Evolutionary conservation across 23 tunicate species (phyloP).

Genomic region (Styela clava): DNA sequence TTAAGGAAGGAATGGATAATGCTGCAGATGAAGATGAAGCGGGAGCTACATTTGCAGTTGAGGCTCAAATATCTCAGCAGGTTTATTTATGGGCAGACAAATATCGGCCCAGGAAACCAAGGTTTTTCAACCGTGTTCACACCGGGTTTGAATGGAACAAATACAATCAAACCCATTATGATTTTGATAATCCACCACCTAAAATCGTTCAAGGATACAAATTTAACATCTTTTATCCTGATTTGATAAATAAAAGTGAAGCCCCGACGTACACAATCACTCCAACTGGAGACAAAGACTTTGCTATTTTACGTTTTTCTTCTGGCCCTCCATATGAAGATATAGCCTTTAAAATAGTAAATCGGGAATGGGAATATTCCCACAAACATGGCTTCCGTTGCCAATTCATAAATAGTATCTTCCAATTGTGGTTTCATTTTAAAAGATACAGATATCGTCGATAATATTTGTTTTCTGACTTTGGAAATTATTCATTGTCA

Average conservation of each 20-base stretch:
- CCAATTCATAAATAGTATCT: conserved; percentile 96
- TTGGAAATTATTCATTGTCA: no score
- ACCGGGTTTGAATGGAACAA: conserved; percentile 99
- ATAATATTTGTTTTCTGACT: conserved; percentile 16
- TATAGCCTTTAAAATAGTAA: conserved; percentile 95
- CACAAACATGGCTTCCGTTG: conserved; percentile 98
- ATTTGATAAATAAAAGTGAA: conserved; percentile 65
- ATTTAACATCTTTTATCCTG: conserved; percentile 98
- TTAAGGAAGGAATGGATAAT: conserved; percentile 94
- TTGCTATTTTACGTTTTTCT: conserved; percentile 75
- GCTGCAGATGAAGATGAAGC: conserved; percentile 93
- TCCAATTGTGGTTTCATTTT: conserved; percentile 98
- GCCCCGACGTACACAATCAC: conserved; percentile 90
- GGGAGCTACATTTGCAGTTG: conserved; percentile 94
- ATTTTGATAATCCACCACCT: conserved; percentile 99
- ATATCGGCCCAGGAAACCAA: conserved; percentile 94
- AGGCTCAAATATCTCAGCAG: conserved; percentile 82
- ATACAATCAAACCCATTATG: conserved; percentile 99
- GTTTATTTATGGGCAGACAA: conserved; percentile 99
- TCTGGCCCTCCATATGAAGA: conserved; percentile 98
- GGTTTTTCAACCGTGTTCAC: conserved; percentile 99
- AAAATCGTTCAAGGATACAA: conserved; percentile 99
- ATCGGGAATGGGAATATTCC: conserved; percentile 96
- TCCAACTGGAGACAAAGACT: conserved; percentile 63
- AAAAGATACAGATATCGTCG: conserved; percentile 95